Evolutionary conservation across 2,113 vertebrate species (phyloP).

Genomic region (Microcebus lehilahytsara): DNA sequence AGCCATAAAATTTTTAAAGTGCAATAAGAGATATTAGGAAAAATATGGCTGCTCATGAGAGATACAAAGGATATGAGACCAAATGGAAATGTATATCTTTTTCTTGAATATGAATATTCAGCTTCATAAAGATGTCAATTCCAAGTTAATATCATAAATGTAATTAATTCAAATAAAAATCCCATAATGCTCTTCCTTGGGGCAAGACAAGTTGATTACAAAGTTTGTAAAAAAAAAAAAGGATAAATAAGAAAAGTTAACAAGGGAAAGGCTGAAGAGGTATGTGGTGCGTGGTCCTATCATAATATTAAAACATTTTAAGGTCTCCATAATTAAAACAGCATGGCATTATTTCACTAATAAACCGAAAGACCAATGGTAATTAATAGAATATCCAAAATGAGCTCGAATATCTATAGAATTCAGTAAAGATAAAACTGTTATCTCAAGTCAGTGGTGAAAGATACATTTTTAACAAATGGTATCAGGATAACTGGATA

Average conservation of each 20-base stretch:
- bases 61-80: background rate
- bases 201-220: background rate
- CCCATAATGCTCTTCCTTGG: background rate
- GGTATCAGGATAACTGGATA: background rate
- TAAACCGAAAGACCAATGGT: background rate
- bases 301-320: background rate
- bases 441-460: background rate
- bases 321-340: background rate
- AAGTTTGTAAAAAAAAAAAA: background rate
- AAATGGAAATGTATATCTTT: background rate
- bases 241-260: background rate
- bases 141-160: background rate
- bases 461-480: background rate
- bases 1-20: background rate
- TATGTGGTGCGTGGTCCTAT: background rate
- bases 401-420: background rate
- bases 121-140: background rate
- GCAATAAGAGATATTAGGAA: background rate
- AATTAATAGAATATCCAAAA: background rate
- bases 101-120: background rate
- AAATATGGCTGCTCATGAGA: background rate
- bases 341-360: background rate
- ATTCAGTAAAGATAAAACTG: background rate
- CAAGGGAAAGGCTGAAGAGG: background rate
- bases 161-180: background rate